Evolutionary conservation across 2,113 vertebrate genomes (phyloP).

Genomic region (Emydura subglobosa): DNA sequence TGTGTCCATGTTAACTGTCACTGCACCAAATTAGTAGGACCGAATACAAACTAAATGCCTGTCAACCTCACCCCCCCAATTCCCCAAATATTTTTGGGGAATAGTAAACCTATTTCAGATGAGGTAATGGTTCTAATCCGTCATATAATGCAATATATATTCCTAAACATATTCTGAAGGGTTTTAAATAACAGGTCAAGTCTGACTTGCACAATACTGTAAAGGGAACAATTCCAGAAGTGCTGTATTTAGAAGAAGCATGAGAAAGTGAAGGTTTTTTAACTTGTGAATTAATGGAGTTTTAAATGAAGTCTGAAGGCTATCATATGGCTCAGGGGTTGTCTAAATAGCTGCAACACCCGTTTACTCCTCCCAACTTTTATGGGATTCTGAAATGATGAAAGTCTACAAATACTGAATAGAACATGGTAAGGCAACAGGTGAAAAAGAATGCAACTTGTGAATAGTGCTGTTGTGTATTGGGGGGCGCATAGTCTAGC

Average conservation of each 20-base stretch:
- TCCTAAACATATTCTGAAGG: slow-evolving; percentile 38
- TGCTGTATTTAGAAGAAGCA: neutral
- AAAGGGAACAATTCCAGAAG: slow-evolving; percentile 51
- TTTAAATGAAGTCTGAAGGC: slow-evolving; percentile 7
- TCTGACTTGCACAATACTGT: slow-evolving; percentile 22
- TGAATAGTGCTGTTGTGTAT: slow-evolving; percentile 44
- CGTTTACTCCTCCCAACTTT: neutral
- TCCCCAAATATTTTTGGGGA: slow-evolving; percentile 43
- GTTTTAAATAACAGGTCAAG: slow-evolving; percentile 43
- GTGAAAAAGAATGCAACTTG: neutral
- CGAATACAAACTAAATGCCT: slow-evolving; percentile 22
- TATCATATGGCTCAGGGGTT: neutral
- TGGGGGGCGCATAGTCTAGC: slow-evolving; percentile 42
- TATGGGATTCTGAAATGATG: neutral
- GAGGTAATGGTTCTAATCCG: neutral
- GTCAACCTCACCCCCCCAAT: slow-evolving; percentile 12
- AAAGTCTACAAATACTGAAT: neutral
- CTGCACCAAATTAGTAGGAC: slow-evolving; percentile 31
- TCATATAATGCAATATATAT: slow-evolving; percentile 15
- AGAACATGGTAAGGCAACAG: neutral
- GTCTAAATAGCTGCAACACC: neutral
- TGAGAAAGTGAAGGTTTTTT: neutral
- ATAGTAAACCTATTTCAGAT: neutral
- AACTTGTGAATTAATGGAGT: neutral
- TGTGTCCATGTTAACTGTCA: slow-evolving; percentile 2